Conservation (phyloP, 2,888 invertebrate species). For the Papilio demoleus region DNA sequence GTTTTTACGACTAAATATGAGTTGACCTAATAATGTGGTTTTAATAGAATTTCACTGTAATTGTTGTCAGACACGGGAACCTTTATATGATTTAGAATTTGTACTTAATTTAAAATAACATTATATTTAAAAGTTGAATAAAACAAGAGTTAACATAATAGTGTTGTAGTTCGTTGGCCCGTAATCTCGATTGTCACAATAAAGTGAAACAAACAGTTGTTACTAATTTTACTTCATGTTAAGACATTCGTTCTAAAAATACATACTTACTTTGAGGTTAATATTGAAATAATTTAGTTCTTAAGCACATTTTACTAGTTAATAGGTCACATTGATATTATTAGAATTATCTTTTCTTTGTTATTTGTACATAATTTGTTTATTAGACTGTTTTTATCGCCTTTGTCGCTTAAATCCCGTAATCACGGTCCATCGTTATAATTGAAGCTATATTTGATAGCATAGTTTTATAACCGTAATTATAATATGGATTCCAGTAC, state of each 20-base stretch:
- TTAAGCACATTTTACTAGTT: no score
- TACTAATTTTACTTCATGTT: background rate
- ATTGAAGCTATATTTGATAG: background rate
- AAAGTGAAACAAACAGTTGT: background rate
- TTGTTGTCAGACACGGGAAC: no score
- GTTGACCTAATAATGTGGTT: no score
- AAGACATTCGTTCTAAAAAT: conserved; percentile 8
- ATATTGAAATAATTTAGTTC: no score
- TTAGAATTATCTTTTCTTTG: background rate
- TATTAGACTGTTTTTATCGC: background rate
- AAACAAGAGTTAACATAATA: no score
- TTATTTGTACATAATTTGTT: background rate
- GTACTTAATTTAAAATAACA: no score
- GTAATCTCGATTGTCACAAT: conserved; percentile 2
- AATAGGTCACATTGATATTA: background rate
- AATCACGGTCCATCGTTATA: background rate
- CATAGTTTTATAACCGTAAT: conserved; percentile 7
- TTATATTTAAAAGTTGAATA: no score
- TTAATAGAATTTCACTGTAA: no score
- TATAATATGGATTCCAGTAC: background rate
- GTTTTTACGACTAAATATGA: no score
- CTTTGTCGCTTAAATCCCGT: background rate
- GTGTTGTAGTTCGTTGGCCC: conserved; percentile 23
- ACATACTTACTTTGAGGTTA: background rate
- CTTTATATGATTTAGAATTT: no score